Evolutionary conservation across 1,140 invertebrate species (phyloP), one percentile per base, ranked within the genome.

Genomic region (Patella vulgata): DNA sequence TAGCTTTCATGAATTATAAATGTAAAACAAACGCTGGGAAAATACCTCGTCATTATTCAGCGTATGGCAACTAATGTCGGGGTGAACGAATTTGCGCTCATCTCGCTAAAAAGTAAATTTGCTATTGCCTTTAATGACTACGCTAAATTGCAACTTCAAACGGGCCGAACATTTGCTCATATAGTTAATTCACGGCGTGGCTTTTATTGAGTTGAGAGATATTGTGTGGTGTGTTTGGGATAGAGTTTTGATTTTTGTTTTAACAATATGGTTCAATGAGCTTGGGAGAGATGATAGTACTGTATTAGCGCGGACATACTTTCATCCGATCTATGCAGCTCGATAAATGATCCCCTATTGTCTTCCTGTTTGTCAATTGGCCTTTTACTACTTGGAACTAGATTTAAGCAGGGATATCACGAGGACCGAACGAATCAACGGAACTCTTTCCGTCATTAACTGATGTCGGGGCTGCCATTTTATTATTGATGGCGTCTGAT

Each of bases 1-100:
- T 48, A 48, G 21, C n/a, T 12, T 23, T 25, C 46, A 48, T 48
- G 46, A 48, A 48, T 48, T 48, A 48, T 48, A 48, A 48, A 48
- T 48, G 46, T 23, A 21, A 48, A 25, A 48, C 25, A 48, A 48
- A 28, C 46, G 14, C 14, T 28, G 23, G 21, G 14, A 48, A 48
- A 48, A 14, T 21, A 14, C 28, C 25, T 14, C 17, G 14, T 28
- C 12, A 19, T 21, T 21, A 23, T 2, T 8, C 17, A 12, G 5
- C 11, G 25, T 28, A 48, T 23, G 28, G 21, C 46, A 17, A 14
- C 23, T 48, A 48, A 48, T 48, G 46, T 48, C 25, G 17, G 14
- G 25, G 25, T 3, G 14, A 25, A 14, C 46, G 21, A 25, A 25
- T 48, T 48, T 23, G 25, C 46, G 46, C 46, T 48, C 28, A 28